A percentile compares a stretch with the other conserved stretches of the same genome.
Conservation (phyloP, 2,888 invertebrate genomes). For the Yponomeuta plumbellus region DNA sequence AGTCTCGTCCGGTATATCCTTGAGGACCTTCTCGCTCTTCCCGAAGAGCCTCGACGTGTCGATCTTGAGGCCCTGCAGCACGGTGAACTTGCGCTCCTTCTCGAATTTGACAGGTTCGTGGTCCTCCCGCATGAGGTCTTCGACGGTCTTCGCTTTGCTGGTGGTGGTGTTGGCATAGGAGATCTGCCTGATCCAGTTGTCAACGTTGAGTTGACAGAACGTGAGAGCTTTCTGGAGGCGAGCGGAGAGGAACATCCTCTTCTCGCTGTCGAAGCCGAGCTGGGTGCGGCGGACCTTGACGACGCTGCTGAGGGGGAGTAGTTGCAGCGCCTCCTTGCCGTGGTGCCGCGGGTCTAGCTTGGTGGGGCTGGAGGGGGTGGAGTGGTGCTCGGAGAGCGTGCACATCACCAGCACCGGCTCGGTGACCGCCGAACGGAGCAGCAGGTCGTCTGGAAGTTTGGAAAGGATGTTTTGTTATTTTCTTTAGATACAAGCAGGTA, state of each 20-base stretch:
- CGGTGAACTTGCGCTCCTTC: constrained; percentile 69
- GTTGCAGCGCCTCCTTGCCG: constrained; percentile 66
- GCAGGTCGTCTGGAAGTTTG: constrained; percentile 65
- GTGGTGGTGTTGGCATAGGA: constrained; percentile 64
- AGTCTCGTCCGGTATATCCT: constrained; percentile 76
- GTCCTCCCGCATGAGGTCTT: constrained; percentile 75
- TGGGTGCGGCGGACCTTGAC: constrained; percentile 71
- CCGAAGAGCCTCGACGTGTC: constrained; percentile 69
- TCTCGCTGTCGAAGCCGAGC: constrained; percentile 79
- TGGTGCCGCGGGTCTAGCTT: constrained; percentile 75
- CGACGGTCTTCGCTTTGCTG: constrained; percentile 66
- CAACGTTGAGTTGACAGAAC: constrained; percentile 79
- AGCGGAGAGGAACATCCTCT: constrained; percentile 79
- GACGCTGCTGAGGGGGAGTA: constrained; percentile 60
- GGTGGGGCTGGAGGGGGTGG: constrained; percentile 62
- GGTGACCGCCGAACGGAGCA: constrained; percentile 78
- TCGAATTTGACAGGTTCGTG: constrained; percentile 70
- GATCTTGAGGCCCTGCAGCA: constrained; percentile 65
- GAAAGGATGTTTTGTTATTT: constrained; percentile 14
- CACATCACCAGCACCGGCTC: constrained; percentile 81
- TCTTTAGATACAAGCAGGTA: not conserved
- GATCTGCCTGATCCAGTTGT: constrained; percentile 80
- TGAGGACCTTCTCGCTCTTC: constrained; percentile 70
- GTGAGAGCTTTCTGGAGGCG: constrained; percentile 79
- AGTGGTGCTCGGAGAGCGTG: constrained; percentile 74